Evolutionary conservation across 2,888 invertebrate species (phyloP), one percentile per base, ranked within the genome.

Genomic region (Patella pellucida): DNA sequence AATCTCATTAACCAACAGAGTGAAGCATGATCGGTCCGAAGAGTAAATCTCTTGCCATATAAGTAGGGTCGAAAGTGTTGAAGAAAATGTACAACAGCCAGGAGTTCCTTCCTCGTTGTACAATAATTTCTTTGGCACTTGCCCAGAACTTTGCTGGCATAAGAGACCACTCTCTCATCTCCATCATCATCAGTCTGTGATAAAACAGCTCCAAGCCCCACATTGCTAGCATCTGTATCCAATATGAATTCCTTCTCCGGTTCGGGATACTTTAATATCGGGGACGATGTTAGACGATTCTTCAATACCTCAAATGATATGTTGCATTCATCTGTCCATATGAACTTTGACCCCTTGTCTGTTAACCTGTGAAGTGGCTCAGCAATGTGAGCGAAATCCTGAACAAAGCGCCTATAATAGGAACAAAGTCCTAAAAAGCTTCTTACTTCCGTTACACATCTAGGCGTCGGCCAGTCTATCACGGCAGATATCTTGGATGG

Each of bases 31-130:
- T 70, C 71, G n/a, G 73, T 76, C 14, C 62, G 19, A 2, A 76
- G 68, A 3, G 72, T 52, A 15, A 76, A 76, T 52, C 19, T 52
- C 31, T 68, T 19, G 50, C 76, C 76, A 69, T 69, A 76, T 41
- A 73, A 62, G 70, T 76, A 76, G 41, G 68, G 69, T 62, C 72
- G 15, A 67, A 62, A 72, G 7, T 62, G 62, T 62, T 19, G 62
- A n/a, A 62, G 62, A 62, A 62, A 19, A 9, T 19, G 19, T n/a
- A 56, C 12, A n/a, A n/a, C n/a, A 15, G 56, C 12, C 1, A 56
- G 19, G n/a, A 62, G 23, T 23, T 62, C 1, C 19, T 62, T 62
- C 3, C 62, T 9, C 23, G 19, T 62, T 62, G 62, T 62, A 62
- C 19, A 62, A 3, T 62, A n/a, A 62, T 62, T 62, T 62, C 23